Evolutionary conservation across 2,113 vertebrate genomes (phyloP), one percentile per base, ranked within the genome.

Genomic region (Mus spicilegus): DNA sequence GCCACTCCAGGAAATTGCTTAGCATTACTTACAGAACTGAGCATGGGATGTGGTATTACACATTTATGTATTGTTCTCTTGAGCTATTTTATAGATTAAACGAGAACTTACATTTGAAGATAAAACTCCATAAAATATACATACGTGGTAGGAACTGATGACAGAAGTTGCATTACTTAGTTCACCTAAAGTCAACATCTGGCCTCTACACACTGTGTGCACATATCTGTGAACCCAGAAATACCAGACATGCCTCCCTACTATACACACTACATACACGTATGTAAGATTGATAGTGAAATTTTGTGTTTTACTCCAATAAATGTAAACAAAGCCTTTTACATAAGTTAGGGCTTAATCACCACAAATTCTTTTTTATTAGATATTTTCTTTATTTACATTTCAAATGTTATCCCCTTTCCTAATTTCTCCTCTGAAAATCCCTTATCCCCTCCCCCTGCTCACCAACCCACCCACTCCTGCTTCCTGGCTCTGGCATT

Each of bases 291-390:
- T 46, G 17, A 65, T 33, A 39, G 13, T 54, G 20, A 84, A 88
- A 90, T 51, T 39, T 3, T n/a, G 30, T n/a, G 82, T 80, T 78
- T 95, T 86, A 86, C 91, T 93, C 90, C 20, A 58, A 51, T 90
- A 78, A 80, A 85, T 93, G 36, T 5, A 76, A 93, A 96, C 20
- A 91, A 92, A 92, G 0, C 1, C 20, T 88, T 94, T 90, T 65
- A 69, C 2, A 76, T 70, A 76, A 69, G 13, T 78, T 80, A 90
- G 63, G 14, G 49, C 10, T 89, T 7, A 90, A 22, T 94, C n/a
- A 58, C 19, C 54, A 42, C 90, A 78, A 87, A 61, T 12, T 69
- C 19, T 70, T 87, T 87, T 49, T 49, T 49, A 49, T 49, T 49
- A 49, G 49, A 49, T 49, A 49, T 49, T 49, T 49, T 49, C 49